Evolutionary conservation across 2,797 vertebrate species (phyloP).

Genomic region (Helostoma temminkii): DNA sequence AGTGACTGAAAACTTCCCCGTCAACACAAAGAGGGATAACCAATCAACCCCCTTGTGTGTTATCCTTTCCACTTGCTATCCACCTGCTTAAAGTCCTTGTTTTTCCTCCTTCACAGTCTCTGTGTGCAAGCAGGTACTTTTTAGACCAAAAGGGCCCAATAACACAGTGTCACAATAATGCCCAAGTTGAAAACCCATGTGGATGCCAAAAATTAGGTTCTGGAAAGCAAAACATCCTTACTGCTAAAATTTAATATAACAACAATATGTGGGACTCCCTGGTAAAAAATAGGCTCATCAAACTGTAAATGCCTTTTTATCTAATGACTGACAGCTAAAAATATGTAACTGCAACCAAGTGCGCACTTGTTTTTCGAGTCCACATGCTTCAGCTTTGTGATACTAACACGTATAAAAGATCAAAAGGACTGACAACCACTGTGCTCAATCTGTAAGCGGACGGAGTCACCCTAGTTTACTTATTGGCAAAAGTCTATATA

Average conservation of each 20-base stretch:
- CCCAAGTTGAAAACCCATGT: conserved; percentile 13
- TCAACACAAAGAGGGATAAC: conserved; percentile 1
- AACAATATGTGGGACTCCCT: not conserved
- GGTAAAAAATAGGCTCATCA: not conserved
- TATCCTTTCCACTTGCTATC: conserved; percentile 6
- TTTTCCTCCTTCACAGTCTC: conserved; percentile 7
- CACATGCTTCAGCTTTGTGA: not conserved
- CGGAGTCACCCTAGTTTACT: not conserved
- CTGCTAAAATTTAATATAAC: not conserved
- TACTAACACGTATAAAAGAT: conserved; percentile 16
- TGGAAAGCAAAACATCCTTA: conserved; percentile 29
- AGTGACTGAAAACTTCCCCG: not conserved
- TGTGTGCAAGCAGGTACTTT: too few relatives aligned
- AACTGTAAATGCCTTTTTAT: conserved; percentile 20
- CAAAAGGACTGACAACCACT: conserved; percentile 15
- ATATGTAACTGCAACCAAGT: conserved; percentile 7
- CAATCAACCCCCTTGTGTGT: not conserved
- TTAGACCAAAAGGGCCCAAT: conserved; percentile 3
- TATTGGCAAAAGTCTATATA: not conserved
- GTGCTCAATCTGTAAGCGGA: not conserved
- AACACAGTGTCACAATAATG: conserved; percentile 21
- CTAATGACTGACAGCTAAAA: not conserved
- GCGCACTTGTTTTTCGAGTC: not conserved
- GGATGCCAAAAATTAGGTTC: conserved; percentile 27
- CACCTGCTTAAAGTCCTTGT: conserved; percentile 19